phyloP scores from a whole-genome alignment of 2,797 vertebrate genomes.

The Esox lucius region DNA sequence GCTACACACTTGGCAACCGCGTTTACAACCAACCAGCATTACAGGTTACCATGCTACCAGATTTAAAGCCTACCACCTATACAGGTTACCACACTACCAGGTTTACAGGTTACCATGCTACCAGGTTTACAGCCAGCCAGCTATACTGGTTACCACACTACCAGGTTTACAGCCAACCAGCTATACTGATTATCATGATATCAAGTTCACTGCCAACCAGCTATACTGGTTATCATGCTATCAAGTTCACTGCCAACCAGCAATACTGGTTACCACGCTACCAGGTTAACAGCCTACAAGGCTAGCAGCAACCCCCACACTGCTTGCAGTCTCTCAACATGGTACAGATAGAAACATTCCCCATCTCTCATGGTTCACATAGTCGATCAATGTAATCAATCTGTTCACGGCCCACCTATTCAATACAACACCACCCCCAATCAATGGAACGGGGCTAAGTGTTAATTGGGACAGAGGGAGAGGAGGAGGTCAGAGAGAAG shows the following conservation, averaged over 20 bases:
- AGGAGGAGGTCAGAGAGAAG: constrained; percentile 5
- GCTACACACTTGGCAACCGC: constrained; percentile 17
- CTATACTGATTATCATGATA: constrained; percentile 1
- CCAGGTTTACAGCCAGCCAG: too few relatives aligned
- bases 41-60: neutral
- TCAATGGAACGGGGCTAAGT: constrained; percentile 72
- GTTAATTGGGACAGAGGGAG: constrained; percentile 70
- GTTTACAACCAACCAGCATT: too few relatives aligned
- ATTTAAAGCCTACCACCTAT: constrained; percentile 13
- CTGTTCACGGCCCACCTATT: constrained; percentile 62
- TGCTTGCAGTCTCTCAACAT: constrained; percentile 32
- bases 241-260: constrained; percentile 8
- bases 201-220: too few relatives aligned
- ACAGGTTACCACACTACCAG: constrained; percentile 12
- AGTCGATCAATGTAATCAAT: constrained; percentile 73
- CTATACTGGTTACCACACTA: neutral
- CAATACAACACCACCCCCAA: constrained; percentile 67
- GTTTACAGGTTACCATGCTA: neutral
- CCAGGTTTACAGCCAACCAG: constrained; percentile 7
- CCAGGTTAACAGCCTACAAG: neutral
- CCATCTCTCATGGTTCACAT: constrained; percentile 66
- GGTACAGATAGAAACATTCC: constrained; percentile 51
- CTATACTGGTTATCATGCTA: too few relatives aligned
- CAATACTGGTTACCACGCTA: neutral
- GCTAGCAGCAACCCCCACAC: constrained; percentile 24